These are phyloP conservation scores for Phanerotoma sp. DNA, from an alignment of 2,888 invertebrate species.

Conservation along the genomic window DNA sequence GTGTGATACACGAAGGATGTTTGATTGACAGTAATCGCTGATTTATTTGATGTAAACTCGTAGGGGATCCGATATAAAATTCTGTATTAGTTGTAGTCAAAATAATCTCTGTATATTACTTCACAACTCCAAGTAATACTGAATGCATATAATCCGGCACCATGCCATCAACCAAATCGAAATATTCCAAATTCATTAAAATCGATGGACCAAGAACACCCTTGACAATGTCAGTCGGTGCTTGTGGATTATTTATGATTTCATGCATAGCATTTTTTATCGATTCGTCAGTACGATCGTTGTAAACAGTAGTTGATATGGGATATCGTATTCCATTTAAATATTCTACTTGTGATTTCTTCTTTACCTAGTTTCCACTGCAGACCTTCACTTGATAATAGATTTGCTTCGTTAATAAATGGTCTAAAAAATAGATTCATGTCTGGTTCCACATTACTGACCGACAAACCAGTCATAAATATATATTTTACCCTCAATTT, in stretches of 20 bases:
- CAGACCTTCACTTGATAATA: constrained; percentile 12
- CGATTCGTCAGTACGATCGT: constrained; percentile 7
- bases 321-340: constrained; percentile 11
- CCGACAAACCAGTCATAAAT: constrained; percentile 20
- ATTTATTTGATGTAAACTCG: constrained; percentile 12
- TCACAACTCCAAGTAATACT: constrained; percentile 13
- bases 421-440: too few relatives aligned
- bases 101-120: constrained; percentile 11
- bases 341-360: constrained; percentile 9
- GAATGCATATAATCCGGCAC: constrained; percentile 23
- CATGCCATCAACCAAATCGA: constrained; percentile 15
- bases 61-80: constrained; percentile 19
- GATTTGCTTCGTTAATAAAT: constrained; percentile 19
- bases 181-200: constrained; percentile 20
- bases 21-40: constrained; percentile 6
- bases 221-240: background rate
- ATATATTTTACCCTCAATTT: constrained; percentile 15
- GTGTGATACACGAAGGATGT: constrained; percentile 15
- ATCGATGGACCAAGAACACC: constrained; percentile 25
- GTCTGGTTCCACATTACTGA: constrained; percentile 13
- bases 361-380: constrained; percentile 10
- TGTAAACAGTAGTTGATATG: constrained; percentile 2
- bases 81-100: constrained; percentile 6
- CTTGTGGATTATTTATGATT: background rate
- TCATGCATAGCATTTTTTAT: background rate